Percentiles rank a stretch among this genome's conserved stretches.
Conservation (phyloP, 2,113 vertebrate species). For the Prolemur simus region DNA sequence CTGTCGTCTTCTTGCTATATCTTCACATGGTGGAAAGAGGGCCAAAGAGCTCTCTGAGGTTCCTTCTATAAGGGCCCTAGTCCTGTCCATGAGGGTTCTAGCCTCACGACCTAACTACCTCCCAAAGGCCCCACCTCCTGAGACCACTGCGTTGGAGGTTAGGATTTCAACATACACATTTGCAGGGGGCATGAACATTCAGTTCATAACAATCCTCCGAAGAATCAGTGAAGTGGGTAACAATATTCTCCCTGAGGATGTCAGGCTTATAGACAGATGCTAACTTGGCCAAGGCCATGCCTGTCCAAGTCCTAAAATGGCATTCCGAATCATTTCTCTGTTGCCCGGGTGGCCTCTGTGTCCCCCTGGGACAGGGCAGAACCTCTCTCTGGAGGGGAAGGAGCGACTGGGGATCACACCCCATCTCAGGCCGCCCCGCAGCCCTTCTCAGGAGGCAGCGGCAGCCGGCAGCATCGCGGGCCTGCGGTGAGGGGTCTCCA, state of each 20-base stretch:
- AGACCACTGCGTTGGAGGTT: neutral
- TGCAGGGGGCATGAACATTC: neutral
- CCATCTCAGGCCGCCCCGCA: neutral
- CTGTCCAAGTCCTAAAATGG: fast-evolving
- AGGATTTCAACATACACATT: neutral
- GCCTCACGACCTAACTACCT: too few species aligned
- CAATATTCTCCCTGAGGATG: neutral
- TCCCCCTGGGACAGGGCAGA: neutral
- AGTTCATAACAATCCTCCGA: neutral
- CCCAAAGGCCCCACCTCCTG: neutral
- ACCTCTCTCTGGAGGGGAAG: neutral
- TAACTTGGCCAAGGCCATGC: neutral
- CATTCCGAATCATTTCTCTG: neutral
- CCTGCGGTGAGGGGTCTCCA: neutral
- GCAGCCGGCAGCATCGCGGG: neutral
- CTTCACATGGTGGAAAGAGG: too few species aligned
- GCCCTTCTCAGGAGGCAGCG: neutral
- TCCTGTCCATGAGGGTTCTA: neutral
- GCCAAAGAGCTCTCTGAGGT: neutral
- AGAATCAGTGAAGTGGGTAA: neutral
- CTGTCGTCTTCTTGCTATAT: neutral
- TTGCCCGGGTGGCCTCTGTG: neutral
- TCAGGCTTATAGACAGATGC: neutral
- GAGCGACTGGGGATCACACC: fast-evolving
- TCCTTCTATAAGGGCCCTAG: neutral